Percentiles rank a stretch among this genome's conserved stretches.
Evolutionary conservation across 2,888 invertebrate species (phyloP).

Genomic region (Magallana nippona): DNA sequence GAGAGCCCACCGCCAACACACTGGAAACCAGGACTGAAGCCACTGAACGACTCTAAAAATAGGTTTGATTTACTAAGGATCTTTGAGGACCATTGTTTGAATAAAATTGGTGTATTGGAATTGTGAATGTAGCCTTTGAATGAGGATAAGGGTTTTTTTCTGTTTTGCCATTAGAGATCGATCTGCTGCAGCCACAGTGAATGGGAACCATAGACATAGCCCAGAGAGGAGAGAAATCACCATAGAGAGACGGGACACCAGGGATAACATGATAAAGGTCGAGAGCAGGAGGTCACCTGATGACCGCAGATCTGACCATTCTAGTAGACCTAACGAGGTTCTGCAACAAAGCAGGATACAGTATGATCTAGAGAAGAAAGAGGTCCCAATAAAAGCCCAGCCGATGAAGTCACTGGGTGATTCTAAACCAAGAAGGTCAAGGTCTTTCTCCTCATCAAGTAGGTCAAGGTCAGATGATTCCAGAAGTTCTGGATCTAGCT

Average conservation of each 20-base stretch:
- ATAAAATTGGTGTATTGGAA: no score
- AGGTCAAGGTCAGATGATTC: constrained; percentile 54
- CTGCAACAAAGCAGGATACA: constrained; percentile 63
- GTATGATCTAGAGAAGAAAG: constrained; percentile 63
- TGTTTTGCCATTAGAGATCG: constrained; percentile 4
- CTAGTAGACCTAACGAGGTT: not conserved
- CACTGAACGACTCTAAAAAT: constrained; percentile 58
- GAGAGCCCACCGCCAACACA: constrained; percentile 75
- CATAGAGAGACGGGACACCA: not conserved
- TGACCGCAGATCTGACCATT: not conserved
- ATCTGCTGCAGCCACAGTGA: not conserved
- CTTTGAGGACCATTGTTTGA: no score
- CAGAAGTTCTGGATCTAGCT: constrained; percentile 57
- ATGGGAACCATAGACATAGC: not conserved
- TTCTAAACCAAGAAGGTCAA: constrained; percentile 38
- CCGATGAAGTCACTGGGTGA: constrained; percentile 42
- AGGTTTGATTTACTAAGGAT: not conserved
- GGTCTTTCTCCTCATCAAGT: constrained; percentile 51
- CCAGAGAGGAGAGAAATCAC: not conserved
- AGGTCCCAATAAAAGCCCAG: constrained; percentile 50
- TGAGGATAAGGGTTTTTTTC: not conserved
- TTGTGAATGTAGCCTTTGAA: not conserved
- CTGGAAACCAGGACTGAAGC: constrained; percentile 74
- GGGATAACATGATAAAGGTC: not conserved
- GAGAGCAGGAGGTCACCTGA: not conserved